Conservation (phyloP, 35 echinoderm and acorn worm species). For the Anneissia japonica region DNA sequence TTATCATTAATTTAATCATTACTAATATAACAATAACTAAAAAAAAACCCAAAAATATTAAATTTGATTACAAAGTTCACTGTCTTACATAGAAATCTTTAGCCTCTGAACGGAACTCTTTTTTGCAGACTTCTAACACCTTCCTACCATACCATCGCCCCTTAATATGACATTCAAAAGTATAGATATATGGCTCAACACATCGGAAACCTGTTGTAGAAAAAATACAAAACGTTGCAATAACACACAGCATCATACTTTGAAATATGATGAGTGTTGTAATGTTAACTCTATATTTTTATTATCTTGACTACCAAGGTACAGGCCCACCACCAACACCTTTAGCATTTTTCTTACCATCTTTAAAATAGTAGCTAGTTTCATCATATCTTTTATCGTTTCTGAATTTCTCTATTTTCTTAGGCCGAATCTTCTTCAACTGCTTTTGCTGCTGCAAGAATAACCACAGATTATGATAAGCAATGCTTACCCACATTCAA, state of each 20-base stretch:
- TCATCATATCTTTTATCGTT: neutral
- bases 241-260: too few species aligned
- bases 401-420: neutral
- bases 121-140: slow-evolving; percentile 79
- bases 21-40: neutral
- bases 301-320: too few species aligned
- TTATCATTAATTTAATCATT: neutral
- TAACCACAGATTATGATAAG: too few species aligned
- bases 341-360: neutral
- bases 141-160: slow-evolving; percentile 77
- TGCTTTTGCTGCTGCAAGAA: neutral
- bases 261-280: too few species aligned
- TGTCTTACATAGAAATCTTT: slow-evolving; percentile 84
- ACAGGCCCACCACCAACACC: too few species aligned
- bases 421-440: neutral
- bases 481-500: too few species aligned
- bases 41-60: neutral
- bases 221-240: too few species aligned
- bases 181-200: slow-evolving; percentile 73
- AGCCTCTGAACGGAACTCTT: slow-evolving; percentile 80
- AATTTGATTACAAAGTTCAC: neutral
- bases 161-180: slow-evolving; percentile 71
- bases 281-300: too few species aligned
- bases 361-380: neutral
- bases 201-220: slow-evolving; percentile 58